phyloP scores from a whole-genome alignment of 1,140 invertebrate species.

The Anoplophora glabripennis region DNA sequence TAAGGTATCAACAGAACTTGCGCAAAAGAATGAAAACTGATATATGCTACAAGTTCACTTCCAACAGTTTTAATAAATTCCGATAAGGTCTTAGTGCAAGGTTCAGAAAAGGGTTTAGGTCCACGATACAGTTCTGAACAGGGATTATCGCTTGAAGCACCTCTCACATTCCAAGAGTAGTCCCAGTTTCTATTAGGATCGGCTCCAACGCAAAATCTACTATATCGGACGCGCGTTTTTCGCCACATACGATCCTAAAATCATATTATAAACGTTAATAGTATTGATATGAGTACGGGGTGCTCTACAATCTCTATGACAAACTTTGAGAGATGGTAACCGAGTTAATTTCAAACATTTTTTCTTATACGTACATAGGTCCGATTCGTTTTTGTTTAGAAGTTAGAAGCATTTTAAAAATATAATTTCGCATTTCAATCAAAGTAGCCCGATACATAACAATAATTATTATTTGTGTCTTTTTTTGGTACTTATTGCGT shows the following conservation, averaged over 20 bases:
- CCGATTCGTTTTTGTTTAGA: no score
- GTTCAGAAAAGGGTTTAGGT: conserved; percentile 67
- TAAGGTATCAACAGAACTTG: conserved; percentile 71
- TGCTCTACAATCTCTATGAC: no score
- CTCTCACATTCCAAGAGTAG: conserved; percentile 61
- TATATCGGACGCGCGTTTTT: conserved; percentile 63
- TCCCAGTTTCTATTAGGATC: conserved; percentile 76
- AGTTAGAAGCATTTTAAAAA: no score
- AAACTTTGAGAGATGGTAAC: no score
- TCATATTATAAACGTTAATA: no score
- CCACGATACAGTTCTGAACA: conserved; percentile 74
- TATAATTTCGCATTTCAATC: no score
- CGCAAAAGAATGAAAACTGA: conserved; percentile 75
- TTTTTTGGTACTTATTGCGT: no score
- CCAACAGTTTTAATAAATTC: conserved; percentile 52
- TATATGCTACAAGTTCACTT: conserved; percentile 62
- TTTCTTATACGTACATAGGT: no score
- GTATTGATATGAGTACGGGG: no score
- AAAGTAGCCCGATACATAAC: no score
- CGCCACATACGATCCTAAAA: conserved; percentile 67
- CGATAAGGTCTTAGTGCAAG: conserved; percentile 63
- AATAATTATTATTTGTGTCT: no score
- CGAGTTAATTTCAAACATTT: no score
- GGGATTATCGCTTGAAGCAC: conserved; percentile 63
- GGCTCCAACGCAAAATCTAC: conserved; percentile 56